Evolutionary conservation across 30 jellyfish, hydroid and myxozoan genomes (phyloP), one percentile per base, ranked within the genome.

Genomic region (Chrysaora quinquecirrha): DNA sequence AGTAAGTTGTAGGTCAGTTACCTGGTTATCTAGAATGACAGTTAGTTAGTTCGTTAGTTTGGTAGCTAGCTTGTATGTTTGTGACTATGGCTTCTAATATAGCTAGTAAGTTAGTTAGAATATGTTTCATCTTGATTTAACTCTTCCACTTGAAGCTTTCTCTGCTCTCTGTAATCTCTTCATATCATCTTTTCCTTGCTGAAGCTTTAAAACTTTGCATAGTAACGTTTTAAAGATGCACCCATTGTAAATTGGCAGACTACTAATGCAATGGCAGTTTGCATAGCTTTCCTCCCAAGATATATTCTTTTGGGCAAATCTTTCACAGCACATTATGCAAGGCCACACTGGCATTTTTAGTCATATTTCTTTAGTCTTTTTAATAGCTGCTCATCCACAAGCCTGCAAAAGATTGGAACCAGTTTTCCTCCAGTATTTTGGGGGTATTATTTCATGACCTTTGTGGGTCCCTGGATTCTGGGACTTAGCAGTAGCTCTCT

Each of bases 391-490:
- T 63, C 83, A 34, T 79, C 84, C 10, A 63, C 84, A 27, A 79
- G 75, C 64, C 83, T 33, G 10, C 28, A 34, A 31, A 78, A 78
- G 69, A 78, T 27, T 31, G 84, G 89, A 19, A 54, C 80, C 6
- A 64, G 84, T 9, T 30, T 22, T 30, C 43, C 21, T 49, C 90
- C 90, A 30, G 64, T 28, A 0, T 79, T 84, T n/a, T 16, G 75
- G 1, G 23, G 90, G 64, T 16, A 79, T 14, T 6, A 84, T 79
- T 22, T 64, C 83, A 66, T 79, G 90, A 28, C 64, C 90, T 38
- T 21, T 34, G 43, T 79, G 84, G 2, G 49, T 27, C 12, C 69
- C 69, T 9, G 88, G 79, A 33, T 23, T 14, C 25, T 34, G 29
- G 3, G 20, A 9, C 19, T 64, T 25, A 1, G 90, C 90, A 3